Conservation (phyloP, 2,113 vertebrate genomes). For the Antidorcas marsupialis region DNA sequence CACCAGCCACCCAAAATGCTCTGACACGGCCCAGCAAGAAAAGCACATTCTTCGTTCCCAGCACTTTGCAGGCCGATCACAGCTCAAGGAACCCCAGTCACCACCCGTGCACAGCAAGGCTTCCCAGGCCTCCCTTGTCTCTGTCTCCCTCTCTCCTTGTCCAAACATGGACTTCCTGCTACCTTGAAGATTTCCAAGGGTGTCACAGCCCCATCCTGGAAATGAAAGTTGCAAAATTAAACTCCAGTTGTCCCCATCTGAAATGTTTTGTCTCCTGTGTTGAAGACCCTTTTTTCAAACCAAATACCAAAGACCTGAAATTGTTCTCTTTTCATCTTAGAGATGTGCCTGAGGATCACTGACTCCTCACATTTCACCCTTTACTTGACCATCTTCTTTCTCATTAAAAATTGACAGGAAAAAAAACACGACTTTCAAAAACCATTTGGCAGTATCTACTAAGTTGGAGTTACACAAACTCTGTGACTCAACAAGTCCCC, state of each 20-base stretch:
- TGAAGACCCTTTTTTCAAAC: not conserved
- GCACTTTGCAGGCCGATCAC: not conserved
- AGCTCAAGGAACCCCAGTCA: not conserved
- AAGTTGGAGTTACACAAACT: not conserved
- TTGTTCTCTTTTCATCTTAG: not conserved
- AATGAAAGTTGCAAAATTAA: not conserved
- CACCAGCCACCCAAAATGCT: not conserved
- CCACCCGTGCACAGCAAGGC: fast-evolving
- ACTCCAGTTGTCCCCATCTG: not conserved
- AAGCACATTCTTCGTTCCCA: not conserved
- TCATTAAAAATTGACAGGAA: not conserved
- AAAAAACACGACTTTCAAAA: not conserved
- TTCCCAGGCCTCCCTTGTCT: not conserved
- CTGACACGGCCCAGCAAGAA: not conserved
- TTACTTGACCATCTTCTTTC: not conserved
- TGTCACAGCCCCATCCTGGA: not conserved
- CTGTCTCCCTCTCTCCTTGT: not conserved
- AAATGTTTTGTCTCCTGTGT: not conserved
- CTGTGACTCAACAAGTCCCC: not conserved
- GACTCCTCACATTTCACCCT: not conserved
- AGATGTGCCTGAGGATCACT: not conserved
- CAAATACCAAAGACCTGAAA: not conserved
- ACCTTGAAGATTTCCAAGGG: not conserved
- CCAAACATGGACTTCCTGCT: not conserved
- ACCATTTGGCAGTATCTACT: not conserved